Conservation (phyloP, 2,888 invertebrate species). For the Acheta domesticus region DNA sequence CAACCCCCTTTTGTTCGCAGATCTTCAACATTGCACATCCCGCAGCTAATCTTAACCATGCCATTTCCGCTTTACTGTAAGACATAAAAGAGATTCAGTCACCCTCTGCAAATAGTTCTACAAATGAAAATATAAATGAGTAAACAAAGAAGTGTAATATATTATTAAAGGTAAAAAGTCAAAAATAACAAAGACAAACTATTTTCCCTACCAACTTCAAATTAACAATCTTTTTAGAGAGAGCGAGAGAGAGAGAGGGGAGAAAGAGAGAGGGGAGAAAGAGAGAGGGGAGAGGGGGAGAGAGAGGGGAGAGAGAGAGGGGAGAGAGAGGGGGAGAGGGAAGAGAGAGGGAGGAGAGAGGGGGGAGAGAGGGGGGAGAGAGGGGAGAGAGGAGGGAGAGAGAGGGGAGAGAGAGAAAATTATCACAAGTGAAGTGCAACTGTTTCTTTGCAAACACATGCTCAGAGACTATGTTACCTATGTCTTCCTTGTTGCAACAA, state of each 20-base stretch:
- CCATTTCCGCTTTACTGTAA: constrained; percentile 81
- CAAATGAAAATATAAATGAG: constrained; percentile 27
- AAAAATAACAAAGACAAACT: not conserved
- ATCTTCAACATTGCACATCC: constrained; percentile 96
- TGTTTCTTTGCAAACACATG: too few species aligned
- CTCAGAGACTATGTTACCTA: constrained; percentile 25
- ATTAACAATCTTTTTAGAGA: too few species aligned
- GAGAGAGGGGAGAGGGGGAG: too few species aligned
- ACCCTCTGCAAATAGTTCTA: constrained; percentile 19
- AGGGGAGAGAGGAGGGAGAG: too few species aligned
- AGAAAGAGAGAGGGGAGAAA: too few species aligned
- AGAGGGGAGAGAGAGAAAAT: too few species aligned
- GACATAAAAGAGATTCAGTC: not conserved
- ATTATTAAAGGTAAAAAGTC: not conserved
- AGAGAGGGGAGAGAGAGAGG: too few species aligned
- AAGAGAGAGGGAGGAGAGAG: too few species aligned
- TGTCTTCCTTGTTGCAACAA: constrained; percentile 55
- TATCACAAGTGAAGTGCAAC: too few species aligned
- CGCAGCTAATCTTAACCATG: constrained; percentile 86
- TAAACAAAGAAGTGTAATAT: not conserved
- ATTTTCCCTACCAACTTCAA: not conserved
- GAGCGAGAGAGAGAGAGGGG: too few species aligned
- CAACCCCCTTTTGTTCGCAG: constrained; percentile 93
- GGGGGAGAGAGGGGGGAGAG: too few species aligned
- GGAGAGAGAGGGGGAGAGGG: too few species aligned